phyloP scores from a whole-genome alignment of 2,113 vertebrate species.

The Phaethornis superciliosus region DNA sequence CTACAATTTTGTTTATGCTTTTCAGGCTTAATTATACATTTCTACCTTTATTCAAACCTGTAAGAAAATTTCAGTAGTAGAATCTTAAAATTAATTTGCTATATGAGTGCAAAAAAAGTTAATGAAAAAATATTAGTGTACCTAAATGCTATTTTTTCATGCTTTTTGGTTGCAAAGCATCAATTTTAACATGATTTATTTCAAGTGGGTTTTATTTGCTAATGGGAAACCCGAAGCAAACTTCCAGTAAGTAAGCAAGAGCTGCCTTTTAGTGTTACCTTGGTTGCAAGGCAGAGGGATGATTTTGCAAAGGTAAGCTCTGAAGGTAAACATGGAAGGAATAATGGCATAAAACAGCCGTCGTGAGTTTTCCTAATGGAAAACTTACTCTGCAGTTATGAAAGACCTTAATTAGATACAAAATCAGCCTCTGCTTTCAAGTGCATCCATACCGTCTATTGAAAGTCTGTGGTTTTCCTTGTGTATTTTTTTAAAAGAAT shows the following conservation, averaged over 20 bases:
- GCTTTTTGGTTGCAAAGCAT: background rate
- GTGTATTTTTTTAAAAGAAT: background rate
- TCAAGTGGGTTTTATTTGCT: background rate
- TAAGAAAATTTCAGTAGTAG: background rate
- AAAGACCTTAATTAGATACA: background rate
- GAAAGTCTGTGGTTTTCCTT: background rate
- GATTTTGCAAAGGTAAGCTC: slow-evolving; percentile 5
- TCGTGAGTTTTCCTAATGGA: slow-evolving; percentile 10
- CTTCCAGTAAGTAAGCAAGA: background rate
- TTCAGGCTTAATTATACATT: background rate
- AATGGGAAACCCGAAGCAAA: background rate
- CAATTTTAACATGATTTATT: background rate
- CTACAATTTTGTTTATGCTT: background rate
- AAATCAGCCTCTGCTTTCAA: background rate
- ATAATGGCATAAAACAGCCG: background rate
- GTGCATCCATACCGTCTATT: background rate
- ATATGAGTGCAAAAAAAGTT: background rate
- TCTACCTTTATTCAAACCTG: background rate
- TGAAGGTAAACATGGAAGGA: slow-evolving; percentile 2
- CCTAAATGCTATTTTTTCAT: background rate
- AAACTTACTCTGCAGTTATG: background rate
- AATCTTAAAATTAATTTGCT: background rate
- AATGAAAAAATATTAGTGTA: background rate
- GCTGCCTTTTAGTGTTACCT: background rate
- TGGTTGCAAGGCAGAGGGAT: background rate